Evolutionary conservation across 2,797 vertebrate species (phyloP).

Genomic region (Myotis myotis): DNA sequence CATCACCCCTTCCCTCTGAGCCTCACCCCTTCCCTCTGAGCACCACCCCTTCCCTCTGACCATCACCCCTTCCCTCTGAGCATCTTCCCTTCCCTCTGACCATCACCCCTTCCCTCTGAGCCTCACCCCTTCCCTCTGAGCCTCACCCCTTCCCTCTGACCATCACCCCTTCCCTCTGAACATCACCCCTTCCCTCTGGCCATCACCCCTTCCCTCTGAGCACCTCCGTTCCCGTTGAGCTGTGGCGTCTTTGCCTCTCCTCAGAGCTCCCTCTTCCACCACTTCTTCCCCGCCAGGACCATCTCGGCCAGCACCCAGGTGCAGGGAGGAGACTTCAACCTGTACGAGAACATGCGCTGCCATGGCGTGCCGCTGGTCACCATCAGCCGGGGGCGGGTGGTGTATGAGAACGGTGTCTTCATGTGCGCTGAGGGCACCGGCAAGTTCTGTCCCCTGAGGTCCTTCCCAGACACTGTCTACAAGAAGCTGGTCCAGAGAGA

Average conservation of each 20-base stretch:
- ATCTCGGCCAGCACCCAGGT: slow-evolving; percentile 94
- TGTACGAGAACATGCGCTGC: slow-evolving; percentile 96
- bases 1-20: no score
- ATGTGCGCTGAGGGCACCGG: slow-evolving; percentile 97
- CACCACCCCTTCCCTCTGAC: no score
- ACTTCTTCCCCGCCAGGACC: slow-evolving; percentile 84
- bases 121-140: no score
- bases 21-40: no score
- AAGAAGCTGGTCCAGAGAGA: slow-evolving; percentile 99
- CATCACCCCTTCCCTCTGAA: no score
- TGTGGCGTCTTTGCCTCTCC: accelerated
- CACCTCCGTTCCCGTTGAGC: not conserved
- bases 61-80: no score
- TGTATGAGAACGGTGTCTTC: slow-evolving; percentile 96
- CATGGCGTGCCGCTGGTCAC: slow-evolving; percentile 96
- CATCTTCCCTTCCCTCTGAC: no score
- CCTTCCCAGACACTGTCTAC: slow-evolving; percentile 96
- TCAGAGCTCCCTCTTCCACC: not conserved
- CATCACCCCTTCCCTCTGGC: no score
- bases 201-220: accelerated
- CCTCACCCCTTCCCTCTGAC: no score
- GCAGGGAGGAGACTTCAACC: slow-evolving; percentile 95
- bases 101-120: no score
- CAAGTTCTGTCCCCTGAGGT: slow-evolving; percentile 94
- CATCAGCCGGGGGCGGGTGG: slow-evolving; percentile 94